Conservation (phyloP, 2,888 invertebrate genomes). For the Flabesymbios commensalis region DNA sequence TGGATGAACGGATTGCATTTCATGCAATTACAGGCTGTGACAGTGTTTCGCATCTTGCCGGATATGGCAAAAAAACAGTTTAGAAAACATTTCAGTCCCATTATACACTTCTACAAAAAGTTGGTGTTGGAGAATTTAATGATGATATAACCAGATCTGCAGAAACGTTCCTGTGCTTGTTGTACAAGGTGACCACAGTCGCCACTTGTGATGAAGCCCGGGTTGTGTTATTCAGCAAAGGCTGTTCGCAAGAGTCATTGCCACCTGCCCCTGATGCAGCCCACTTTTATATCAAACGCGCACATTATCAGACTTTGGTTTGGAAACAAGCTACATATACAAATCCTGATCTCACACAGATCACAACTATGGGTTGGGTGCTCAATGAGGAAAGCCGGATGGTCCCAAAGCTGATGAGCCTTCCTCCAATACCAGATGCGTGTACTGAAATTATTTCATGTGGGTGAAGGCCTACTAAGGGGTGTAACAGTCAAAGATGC, state of each 20-base stretch:
- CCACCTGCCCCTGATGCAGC: neutral
- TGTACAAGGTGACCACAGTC: neutral
- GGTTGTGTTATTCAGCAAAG: neutral
- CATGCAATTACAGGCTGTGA: slow-evolving; percentile 9
- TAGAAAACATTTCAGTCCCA: neutral
- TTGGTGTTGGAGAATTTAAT: no score
- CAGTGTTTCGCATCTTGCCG: neutral
- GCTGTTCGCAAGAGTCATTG: neutral
- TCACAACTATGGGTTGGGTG: neutral
- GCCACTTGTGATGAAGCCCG: slow-evolving; percentile 1
- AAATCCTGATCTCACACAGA: neutral
- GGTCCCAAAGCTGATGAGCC: neutral
- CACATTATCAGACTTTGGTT: neutral
- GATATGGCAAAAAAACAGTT: neutral
- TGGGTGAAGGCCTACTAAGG: neutral
- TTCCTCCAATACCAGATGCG: neutral
- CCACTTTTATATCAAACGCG: neutral
- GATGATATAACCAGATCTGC: neutral
- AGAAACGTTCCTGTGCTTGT: neutral
- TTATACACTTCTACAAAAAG: neutral
- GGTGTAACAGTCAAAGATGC: neutral
- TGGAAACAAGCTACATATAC: neutral
- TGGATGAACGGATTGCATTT: neutral
- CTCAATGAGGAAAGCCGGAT: neutral
- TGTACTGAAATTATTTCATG: neutral